Percentiles rank a stretch among this genome's conserved stretches.
Conservation (phyloP, 2,888 invertebrate species). For the Andricus curvator region DNA sequence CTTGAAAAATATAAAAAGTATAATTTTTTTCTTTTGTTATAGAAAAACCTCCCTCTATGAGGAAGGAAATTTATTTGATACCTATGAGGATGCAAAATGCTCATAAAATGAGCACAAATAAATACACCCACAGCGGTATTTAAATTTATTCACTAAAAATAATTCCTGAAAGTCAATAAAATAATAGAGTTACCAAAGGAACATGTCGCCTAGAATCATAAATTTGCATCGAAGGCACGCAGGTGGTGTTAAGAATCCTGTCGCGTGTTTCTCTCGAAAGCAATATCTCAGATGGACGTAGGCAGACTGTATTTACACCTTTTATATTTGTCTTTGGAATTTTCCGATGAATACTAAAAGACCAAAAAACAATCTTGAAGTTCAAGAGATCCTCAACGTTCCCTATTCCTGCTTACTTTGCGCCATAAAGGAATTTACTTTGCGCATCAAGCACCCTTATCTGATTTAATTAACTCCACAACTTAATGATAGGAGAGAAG, state of each 20-base stretch:
- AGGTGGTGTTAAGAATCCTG: conserved; percentile 1
- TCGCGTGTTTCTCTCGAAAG: conserved; percentile 4
- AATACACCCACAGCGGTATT: too few relatives aligned
- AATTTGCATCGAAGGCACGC: conserved; percentile 7
- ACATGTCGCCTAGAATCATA: conserved; percentile 10
- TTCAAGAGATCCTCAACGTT: neutral
- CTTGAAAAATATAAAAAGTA: too few relatives aligned
- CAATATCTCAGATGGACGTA: neutral
- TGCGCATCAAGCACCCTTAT: neutral
- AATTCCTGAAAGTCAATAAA: too few relatives aligned
- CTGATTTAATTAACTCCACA: neutral
- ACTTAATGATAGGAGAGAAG: neutral
- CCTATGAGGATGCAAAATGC: too few relatives aligned
- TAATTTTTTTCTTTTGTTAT: too few relatives aligned
- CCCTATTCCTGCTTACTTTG: too few relatives aligned
- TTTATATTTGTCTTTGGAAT: neutral
- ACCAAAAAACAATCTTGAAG: neutral
- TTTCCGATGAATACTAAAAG: neutral
- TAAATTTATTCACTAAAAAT: too few relatives aligned
- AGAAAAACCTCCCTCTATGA: too few relatives aligned
- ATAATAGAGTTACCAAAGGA: neutral
- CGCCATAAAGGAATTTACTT: neutral
- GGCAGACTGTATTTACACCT: neutral
- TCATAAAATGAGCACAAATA: too few relatives aligned
- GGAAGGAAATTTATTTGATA: too few relatives aligned